Evolutionary conservation across 2,797 vertebrate genomes (phyloP), one percentile per base, ranked within the genome.

Genomic region (Momotus momota): DNA sequence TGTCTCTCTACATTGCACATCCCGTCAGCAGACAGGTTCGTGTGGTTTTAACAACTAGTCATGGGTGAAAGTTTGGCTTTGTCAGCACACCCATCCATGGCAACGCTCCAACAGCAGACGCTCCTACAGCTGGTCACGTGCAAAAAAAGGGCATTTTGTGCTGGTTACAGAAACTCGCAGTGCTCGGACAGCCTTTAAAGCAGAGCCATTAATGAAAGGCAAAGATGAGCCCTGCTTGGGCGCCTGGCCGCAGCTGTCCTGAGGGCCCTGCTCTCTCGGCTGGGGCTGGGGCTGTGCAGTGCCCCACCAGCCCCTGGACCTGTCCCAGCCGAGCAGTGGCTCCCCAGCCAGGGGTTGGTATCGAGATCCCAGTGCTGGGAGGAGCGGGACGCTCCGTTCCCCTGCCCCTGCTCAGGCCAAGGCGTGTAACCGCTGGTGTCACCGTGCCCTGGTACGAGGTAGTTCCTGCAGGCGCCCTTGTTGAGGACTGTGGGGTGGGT

Each of bases 401-500:
- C 25, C 4, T 43, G 74, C 41, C 4, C 6, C 33, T 4, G 19
- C 52, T 51, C 22, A 13, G 22, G 60, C 27, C 7, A 12, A 10
- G 23, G 52, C 10, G 14, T 6, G 25, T 29, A 20, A 45, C 45
- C 46, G 8, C 3, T 6, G 26, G 7, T 41, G 4, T 40, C 12
- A 25, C 22, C 5, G 2, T 4, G 12, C 46, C 22, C 7, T 4
- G 46, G 21, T 48, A 23, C 22, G 5, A 22, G 22, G 46, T 14
- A 2, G 1, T 27, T 66, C 27, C 10, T 3, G 4, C 9, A 3
- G 29, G 38, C 1, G 3, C n/a, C 33, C 33, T 12, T 1, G 8
- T 12, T 12, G 49, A 29, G 51, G n/a, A 41, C 1, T 8, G 10
- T 57, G 64, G 27, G 33, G 33, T 31, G 43, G 64, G 33, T 13